Base-by-base conservation (phyloP, 2,888 invertebrate species). In the Resseliella maxima region DNA sequence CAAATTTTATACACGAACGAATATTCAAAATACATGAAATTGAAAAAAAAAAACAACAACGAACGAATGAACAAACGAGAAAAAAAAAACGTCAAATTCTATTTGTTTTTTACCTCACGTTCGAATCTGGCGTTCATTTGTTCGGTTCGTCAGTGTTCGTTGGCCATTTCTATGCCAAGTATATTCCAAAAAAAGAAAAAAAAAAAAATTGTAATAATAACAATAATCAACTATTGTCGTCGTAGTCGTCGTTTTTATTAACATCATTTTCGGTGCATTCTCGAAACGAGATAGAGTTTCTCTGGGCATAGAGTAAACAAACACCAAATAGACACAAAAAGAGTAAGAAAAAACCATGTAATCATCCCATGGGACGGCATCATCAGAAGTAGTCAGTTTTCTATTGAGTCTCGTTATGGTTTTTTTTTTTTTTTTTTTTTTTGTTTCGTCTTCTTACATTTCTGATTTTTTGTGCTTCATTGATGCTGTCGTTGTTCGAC, bases 51-150 rank as follows among this genome's bases (percentile, higher is more conserved):
- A n/a, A n/a, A n/a, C n/a, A 64, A 18, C 15, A 54, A 54, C 64
- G 64, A 64, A 27, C n/a, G n/a, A n/a, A n/a, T n/a, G n/a, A n/a
- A n/a, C n/a, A 64, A 5, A 31, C 27, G 64, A 64, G 31, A 83
- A 1, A 83, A 83, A 38, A 36, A 83, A 83, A n/a, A 81, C 8
- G 27, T n/a, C 31, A n/a, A 83, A 38, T 83, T 83, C 83, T 83
- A 83, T 83, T 83, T 83, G 38, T 12, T 38, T 83, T 72, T 83
- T 83, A 83, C 83, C 83, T 83, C 83, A 83, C 83, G 83, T 83
- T 83, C 24, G n/a, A 83, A 83, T 38, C 38, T 10, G 18, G n/a
- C 83, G 38, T 38, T 38, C 38, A 38, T 83, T 83, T 83, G 36
- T 38, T 36, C n/a, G 21, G 38, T 38, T 83, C 83, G 6, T 83